Evolutionary conservation across 2,797 vertebrate genomes (phyloP).

Genomic region (Dendrocincla tyrannina): DNA sequence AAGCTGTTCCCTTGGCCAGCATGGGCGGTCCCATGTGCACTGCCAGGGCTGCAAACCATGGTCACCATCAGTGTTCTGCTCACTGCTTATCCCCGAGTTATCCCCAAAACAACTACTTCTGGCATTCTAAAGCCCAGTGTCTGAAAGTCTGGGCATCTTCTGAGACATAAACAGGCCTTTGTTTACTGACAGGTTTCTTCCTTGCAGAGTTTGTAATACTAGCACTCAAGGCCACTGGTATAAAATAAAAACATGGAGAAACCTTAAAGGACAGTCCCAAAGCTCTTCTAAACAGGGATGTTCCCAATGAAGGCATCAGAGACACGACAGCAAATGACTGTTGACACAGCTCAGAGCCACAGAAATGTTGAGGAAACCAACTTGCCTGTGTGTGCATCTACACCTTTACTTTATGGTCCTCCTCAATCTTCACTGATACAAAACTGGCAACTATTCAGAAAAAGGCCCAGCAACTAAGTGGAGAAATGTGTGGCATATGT

Average conservation of each 20-base stretch:
- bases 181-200: not conserved
- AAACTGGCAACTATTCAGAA: not conserved
- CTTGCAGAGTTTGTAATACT: not conserved
- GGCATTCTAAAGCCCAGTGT: not conserved
- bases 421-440: not conserved
- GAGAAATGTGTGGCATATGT: not conserved
- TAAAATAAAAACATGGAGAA: not conserved
- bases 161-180: not conserved
- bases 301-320: not conserved
- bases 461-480: not conserved
- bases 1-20: not conserved
- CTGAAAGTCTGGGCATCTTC: not conserved
- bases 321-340: not conserved
- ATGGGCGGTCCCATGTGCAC: fast-evolving
- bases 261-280: not conserved
- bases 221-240: not conserved
- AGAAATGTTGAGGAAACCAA: not conserved
- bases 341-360: not conserved
- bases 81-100: not conserved
- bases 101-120: not conserved
- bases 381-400: not conserved
- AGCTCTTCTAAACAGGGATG: not conserved
- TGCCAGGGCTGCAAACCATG: not conserved
- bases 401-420: not conserved
- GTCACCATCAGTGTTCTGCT: not conserved